A percentile compares a stretch with the other conserved stretches of the same genome.
Evolutionary conservation across 2,797 vertebrate genomes (phyloP).

Genomic region (Alectoris magna): DNA sequence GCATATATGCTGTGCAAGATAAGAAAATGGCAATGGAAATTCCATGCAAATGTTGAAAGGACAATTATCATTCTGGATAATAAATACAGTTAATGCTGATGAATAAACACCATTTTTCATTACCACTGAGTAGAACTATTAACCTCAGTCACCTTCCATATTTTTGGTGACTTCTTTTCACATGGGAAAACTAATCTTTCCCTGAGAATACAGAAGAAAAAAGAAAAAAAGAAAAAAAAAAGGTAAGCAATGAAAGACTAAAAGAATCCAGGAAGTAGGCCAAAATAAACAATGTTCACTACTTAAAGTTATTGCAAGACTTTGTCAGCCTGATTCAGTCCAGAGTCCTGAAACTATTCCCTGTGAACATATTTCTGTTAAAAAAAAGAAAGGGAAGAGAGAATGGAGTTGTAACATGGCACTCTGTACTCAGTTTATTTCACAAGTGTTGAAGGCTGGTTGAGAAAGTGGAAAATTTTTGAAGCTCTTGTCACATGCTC

Average conservation of each 20-base stretch:
- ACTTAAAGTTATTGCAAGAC: constrained; percentile 20
- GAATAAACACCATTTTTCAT: not conserved
- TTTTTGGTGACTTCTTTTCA: not conserved
- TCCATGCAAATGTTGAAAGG: not conserved
- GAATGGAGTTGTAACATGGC: constrained; percentile 59
- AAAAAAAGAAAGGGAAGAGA: constrained; percentile 47
- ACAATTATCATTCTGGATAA: not conserved
- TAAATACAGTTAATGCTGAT: not conserved
- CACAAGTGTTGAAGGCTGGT: constrained; percentile 71
- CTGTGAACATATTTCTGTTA: constrained; percentile 58
- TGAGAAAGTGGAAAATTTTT: constrained; percentile 64
- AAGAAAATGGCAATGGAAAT: not conserved
- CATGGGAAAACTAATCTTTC: not conserved
- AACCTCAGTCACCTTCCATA: not conserved
- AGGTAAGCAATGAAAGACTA: constrained; percentile 3
- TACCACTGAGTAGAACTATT: not conserved
- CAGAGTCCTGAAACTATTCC: constrained; percentile 47
- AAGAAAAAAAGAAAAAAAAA: not conserved
- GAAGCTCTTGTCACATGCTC: constrained; percentile 67
- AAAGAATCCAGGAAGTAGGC: constrained; percentile 14
- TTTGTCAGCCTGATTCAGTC: constrained; percentile 47
- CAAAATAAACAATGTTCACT: not conserved
- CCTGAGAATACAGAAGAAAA: not conserved
- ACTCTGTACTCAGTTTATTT: constrained; percentile 65
- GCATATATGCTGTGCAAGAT: not conserved